Base-by-base conservation (phyloP, 1,140 invertebrate genomes). In the Macrobrachium nipponense region DNA sequence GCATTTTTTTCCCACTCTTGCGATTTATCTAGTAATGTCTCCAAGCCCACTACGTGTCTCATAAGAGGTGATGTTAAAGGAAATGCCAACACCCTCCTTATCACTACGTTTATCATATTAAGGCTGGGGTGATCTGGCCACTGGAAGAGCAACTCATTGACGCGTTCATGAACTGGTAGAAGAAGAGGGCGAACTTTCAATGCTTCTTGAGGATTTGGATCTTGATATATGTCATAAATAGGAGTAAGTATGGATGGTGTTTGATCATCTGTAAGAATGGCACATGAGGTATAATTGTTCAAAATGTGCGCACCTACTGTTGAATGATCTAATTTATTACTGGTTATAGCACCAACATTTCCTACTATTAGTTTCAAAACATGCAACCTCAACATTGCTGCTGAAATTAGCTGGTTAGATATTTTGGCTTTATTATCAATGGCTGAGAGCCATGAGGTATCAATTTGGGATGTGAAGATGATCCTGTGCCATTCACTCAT, bases 41-140 rank as follows among this genome's bases (percentile, higher is more conserved):
- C 98, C 36, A 99, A 91, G 11, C 98, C 98, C 0, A 96, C 96
- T 0, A 99, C 92, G 89, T 97, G 98, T 89, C 97, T 94, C 73
- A 97, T 95, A 6, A 99, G 91, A 0, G 98, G 95, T 89, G 95
- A 95, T 8, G 94, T 94, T 0, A 97, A 93, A 0, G 95, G 92
- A 90, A 99, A 96, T 3, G 92, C 92, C n/a, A 95, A 92, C 58
- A 99, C 95, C 86, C 97, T 93, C 0, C 94, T 92, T 5, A 96
- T 93, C 14, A 98, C 94, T 64, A 93, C 91, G 12, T 93, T 92
- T 68, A 96, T 95, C 91, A 94, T 89, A 72, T 92, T 93, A 1
- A 99, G 90, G 0, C 95, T 95, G 0, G 97, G 97, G 93, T 99
- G 96, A 85, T 98, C 96, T 0, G 97, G 96, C 96, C 97, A 99